Evolutionary conservation across 2,888 invertebrate genomes (phyloP), one percentile per base, ranked within the genome.

Genomic region (Hirudinaria manillensis): DNA sequence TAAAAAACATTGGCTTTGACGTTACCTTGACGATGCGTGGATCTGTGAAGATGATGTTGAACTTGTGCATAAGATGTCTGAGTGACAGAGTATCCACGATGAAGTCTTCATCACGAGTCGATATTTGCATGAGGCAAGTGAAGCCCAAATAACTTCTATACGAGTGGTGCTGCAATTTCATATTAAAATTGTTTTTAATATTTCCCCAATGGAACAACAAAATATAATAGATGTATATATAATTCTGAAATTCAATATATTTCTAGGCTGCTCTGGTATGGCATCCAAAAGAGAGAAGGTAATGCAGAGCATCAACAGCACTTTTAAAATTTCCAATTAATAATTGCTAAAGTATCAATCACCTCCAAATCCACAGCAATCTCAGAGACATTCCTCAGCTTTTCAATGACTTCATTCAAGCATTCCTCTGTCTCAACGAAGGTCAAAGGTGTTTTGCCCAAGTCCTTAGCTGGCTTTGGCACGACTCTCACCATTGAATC

Each of bases 71-170:
- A 65, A 94, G 90, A 71, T 91, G 90, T 74, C 98, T 88, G n/a
- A 97, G 85, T 0, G 89, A 88, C 6, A 99, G 85, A 0, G 95
- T 90, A 83, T 99, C 99, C 21, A 99, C 88, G 0, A 99, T 88
- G 83, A 92, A 99, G 86, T 99, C 98, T 2, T 87, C 87, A 24
- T 88, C 87, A 72, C 88, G 83, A 0, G 96, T 87, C 0, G 96
- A 93, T 80, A 99, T 92, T 87, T 99, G 98, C 86, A 99, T 78
- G 38, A 99, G 88, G 84, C 98, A 99, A 0, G 97, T 94, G 75
- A 98, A 90, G 0, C 98, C 99, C 87, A 92, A 91, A 84, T 92
- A 99, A 0, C 92, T 90, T 76, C 97, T 89, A 83, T 93, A 95
- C 0, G 92, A 91, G 85, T 99, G 96, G 85, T 96, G 94, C 88